These are phyloP conservation scores for Okamejei kenojei DNA, from an alignment of 2,797 vertebrate genomes.

Conservation along the genomic window DNA sequence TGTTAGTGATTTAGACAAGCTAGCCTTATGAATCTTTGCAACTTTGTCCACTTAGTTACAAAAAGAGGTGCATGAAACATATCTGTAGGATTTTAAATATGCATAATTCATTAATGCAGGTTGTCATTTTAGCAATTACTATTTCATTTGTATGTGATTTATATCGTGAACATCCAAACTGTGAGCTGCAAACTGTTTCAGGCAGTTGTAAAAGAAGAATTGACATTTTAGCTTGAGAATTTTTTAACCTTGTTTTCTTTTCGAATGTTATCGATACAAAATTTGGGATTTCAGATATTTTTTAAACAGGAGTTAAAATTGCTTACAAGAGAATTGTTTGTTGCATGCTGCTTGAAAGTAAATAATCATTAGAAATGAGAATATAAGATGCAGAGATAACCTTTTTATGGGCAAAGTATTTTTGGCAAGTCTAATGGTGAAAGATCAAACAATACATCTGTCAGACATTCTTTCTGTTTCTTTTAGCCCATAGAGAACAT, in stretches of 20 bases:
- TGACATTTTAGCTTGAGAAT: neutral
- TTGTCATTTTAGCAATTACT: neutral
- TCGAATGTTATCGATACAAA: neutral
- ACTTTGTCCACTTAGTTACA: neutral
- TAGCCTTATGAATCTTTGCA: neutral
- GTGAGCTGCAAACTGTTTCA: neutral
- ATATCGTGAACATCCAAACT: neutral
- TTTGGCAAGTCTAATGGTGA: constrained; percentile 16
- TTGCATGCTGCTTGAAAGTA: neutral
- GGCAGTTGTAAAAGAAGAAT: neutral
- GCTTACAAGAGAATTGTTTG: neutral
- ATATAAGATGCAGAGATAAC: constrained; percentile 14
- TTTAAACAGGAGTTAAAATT: neutral
- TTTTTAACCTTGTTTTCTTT: neutral
- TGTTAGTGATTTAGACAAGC: neutral
- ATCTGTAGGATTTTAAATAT: neutral
- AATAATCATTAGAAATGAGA: constrained; percentile 10
- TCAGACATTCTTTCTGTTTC: constrained; percentile 23
- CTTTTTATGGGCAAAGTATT: constrained; percentile 6
- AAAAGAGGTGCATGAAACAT: neutral
- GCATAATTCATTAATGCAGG: neutral
- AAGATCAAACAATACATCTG: constrained; percentile 23
- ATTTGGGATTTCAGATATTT: neutral
- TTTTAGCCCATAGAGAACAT: constrained; percentile 34
- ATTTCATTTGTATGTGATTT: neutral